A percentile compares a stretch with the other conserved stretches of the same genome.
Evolutionary conservation across 1,140 invertebrate species (phyloP).

Genomic region (Trichomalopsis sarcophagae): DNA sequence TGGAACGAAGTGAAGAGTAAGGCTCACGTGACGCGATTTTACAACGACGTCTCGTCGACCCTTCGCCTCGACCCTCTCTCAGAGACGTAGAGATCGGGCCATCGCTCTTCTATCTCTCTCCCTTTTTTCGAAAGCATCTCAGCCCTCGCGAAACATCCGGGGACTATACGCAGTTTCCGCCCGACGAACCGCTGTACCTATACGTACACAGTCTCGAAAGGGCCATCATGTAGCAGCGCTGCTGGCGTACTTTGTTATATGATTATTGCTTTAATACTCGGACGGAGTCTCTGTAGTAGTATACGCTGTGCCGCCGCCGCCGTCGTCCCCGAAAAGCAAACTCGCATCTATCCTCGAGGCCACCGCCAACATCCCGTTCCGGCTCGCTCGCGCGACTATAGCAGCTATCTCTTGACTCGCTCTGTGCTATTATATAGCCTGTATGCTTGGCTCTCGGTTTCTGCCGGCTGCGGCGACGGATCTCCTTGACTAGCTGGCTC

Average conservation of each 20-base stretch:
- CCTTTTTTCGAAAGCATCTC: background rate
- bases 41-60: constrained; percentile 20
- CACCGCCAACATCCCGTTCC: background rate
- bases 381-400: background rate
- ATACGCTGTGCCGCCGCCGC: background rate
- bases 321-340: background rate
- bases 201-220: constrained; percentile 62
- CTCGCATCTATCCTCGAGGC: background rate
- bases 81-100: constrained; percentile 1
- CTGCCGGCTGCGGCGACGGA: no score
- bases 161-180: no score
- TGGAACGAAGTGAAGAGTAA: constrained; percentile 39
- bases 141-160: background rate
- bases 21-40: constrained; percentile 47
- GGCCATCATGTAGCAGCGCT: constrained; percentile 64
- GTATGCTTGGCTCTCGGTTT: no score
- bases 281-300: constrained; percentile 51
- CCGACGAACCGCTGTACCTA: background rate
- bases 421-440: background rate
- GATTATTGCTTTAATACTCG: constrained; percentile 71
- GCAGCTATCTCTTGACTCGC: background rate
- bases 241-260: constrained; percentile 69
- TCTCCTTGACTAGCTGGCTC: no score
- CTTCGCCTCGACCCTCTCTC: constrained; percentile 17
- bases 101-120: constrained; percentile 24